Evolutionary conservation across 2,888 invertebrate species (phyloP).

Genomic region (Lasioglossum zephyrum): DNA sequence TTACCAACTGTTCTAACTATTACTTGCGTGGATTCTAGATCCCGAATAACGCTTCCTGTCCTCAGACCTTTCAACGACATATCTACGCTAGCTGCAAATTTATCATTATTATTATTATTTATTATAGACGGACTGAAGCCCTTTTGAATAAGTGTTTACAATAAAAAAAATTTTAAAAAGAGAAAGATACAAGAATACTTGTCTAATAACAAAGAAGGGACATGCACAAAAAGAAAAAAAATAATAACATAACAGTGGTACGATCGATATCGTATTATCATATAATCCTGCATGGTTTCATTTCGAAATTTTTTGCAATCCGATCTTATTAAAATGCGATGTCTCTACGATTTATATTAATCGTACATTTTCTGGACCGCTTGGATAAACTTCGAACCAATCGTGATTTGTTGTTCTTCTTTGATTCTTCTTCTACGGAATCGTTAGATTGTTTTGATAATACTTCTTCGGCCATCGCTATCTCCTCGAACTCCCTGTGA

Average conservation of each 20-base stretch:
- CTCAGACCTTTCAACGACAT: constrained; percentile 1
- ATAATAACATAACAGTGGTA: no score
- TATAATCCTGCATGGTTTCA: no score
- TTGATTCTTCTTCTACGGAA: neutral
- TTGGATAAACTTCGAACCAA: constrained; percentile 20
- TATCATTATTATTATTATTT: no score
- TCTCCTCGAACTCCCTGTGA: constrained; percentile 59
- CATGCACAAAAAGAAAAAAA: no score
- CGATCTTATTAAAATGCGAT: neutral
- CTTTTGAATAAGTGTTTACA: no score
- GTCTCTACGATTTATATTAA: neutral
- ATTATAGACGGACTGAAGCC: no score
- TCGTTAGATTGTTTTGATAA: constrained; percentile 20
- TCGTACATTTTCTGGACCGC: constrained; percentile 53
- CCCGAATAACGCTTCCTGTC: neutral
- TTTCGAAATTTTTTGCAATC: no score
- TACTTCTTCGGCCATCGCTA: constrained; percentile 38
- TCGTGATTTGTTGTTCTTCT: constrained; percentile 17
- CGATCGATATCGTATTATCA: no score
- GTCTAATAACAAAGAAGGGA: no score
- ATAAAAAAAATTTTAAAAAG: no score
- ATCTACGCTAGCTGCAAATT: constrained; percentile 19
- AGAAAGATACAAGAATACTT: no score
- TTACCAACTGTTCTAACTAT: neutral
- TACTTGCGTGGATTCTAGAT: constrained; percentile 19